Evolutionary conservation across 2,113 vertebrate genomes (phyloP).

Genomic region (Ictidomys tridecemlineatus): DNA sequence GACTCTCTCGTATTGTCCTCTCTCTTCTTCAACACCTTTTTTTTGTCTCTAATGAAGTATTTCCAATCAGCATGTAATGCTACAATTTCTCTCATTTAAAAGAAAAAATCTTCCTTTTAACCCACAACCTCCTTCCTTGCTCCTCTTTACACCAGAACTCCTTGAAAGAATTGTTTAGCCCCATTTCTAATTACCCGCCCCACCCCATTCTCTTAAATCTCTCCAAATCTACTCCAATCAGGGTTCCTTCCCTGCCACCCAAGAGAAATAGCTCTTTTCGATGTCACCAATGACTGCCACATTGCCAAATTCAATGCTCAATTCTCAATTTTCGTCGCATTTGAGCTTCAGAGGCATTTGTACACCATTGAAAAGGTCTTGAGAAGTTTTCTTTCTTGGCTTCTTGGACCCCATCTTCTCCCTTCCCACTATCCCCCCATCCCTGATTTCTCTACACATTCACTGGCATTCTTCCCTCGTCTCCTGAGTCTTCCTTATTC

Average conservation of each 20-base stretch:
- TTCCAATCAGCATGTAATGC: background rate
- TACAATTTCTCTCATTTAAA: background rate
- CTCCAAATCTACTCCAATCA: background rate
- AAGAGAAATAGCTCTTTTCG: background rate
- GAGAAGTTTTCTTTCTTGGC: background rate
- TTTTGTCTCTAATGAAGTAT: background rate
- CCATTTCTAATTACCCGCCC: background rate
- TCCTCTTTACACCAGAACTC: background rate
- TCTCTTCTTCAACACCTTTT: background rate
- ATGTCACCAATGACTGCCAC: background rate
- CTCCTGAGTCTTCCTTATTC: background rate
- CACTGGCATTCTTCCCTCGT: background rate
- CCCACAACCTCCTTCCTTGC: background rate
- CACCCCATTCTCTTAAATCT: background rate
- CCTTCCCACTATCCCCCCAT: background rate
- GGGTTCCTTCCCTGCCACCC: background rate
- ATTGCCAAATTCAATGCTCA: background rate
- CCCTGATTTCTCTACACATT: background rate
- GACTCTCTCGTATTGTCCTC: background rate
- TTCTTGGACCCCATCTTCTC: background rate
- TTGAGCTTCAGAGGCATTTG: background rate
- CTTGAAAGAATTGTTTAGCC: slow-evolving; percentile 2
- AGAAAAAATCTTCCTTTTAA: slow-evolving; percentile 3
- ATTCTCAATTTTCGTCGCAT: background rate
- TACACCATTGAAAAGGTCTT: background rate